Base-by-base conservation (phyloP, 35 echinoderm and acorn worm genomes). In the Anneissia japonica region DNA sequence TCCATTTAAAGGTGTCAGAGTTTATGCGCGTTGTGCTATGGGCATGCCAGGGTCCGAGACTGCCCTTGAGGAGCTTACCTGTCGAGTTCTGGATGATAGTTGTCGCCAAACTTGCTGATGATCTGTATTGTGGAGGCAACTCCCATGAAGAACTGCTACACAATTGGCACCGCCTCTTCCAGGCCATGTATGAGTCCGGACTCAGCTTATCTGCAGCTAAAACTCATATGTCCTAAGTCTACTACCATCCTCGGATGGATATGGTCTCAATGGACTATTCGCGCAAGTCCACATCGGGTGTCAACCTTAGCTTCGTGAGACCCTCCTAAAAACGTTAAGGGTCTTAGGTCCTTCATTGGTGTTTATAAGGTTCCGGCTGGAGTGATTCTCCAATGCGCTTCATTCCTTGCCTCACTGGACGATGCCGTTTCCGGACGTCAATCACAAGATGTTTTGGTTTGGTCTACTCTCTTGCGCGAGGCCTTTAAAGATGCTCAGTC, bases 1-100 rank as follows among this genome's bases (percentile, higher is more conserved):
- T 3, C 90, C 85, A 17, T 91, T 91, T 74, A 34, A 56, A 11
- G 90, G 90, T 30, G 38, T 91, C 7, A 38, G 90, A 12, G 90
- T 91, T 9, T 91, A 87, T 43, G 87, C 89, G 26, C 26, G 89
- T 23, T 91, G 46, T 35, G 89, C 89, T 35, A 87, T 91, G 84
- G 78, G 90, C 14, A 87, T 91, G 79, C 84, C 90, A 35, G 84
- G 90, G 0, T 91, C 90, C 17, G 88, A 90, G 36, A 90, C 88
- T 75, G 88, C 88, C 56, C 39, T 90, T 5, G 88, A 90, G 39
- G 90, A 92, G 45, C 82, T 92, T 4, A 88, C 88, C 85, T 92
- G 90, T 37, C 72, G 90, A 30, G n/a, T n/a, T n/a, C n/a, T n/a
- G n/a, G n/a, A n/a, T n/a, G n/a, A n/a, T n/a, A n/a, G n/a, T n/a